A percentile compares a stretch with the other conserved stretches of the same genome.
phyloP scores from a whole-genome alignment of 2,888 invertebrate genomes.

The Lagria hirta region DNA sequence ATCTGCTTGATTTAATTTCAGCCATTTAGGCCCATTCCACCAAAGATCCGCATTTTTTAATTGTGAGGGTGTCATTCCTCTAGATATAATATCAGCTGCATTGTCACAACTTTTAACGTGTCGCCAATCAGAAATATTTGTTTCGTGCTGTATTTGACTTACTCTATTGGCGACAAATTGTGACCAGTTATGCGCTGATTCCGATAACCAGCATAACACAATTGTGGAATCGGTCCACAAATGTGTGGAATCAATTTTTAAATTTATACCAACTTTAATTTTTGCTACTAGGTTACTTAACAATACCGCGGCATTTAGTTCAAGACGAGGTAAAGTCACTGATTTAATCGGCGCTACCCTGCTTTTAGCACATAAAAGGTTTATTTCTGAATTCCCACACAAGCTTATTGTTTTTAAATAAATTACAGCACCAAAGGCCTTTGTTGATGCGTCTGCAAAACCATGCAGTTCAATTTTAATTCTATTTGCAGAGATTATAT shows the following conservation, averaged over 20 bases:
- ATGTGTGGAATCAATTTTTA: slow-evolving; percentile 9
- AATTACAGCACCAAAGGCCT: slow-evolving; percentile 26
- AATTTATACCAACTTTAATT: slow-evolving; percentile 11
- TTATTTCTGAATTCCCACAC: neutral
- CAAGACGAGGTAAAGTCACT: slow-evolving; percentile 30
- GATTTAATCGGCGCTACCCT: slow-evolving; percentile 30
- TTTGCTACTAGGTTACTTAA: slow-evolving; percentile 22
- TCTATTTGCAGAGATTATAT: too few species aligned
- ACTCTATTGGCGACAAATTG: slow-evolving; percentile 28
- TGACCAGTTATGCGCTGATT: slow-evolving; percentile 17
- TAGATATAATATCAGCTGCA: slow-evolving; percentile 25
- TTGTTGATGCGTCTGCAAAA: slow-evolving; percentile 14
- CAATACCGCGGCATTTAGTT: slow-evolving; percentile 28
- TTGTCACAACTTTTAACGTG: slow-evolving; percentile 19
- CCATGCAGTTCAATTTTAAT: slow-evolving; percentile 12
- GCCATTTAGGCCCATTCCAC: slow-evolving; percentile 15
- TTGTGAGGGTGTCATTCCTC: slow-evolving; percentile 6
- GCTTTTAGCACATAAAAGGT: slow-evolving; percentile 27
- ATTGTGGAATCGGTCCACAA: slow-evolving; percentile 35
- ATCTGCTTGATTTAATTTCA: neutral
- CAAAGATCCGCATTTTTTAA: slow-evolving; percentile 8
- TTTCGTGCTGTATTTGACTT: slow-evolving; percentile 20
- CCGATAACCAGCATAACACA: slow-evolving; percentile 28
- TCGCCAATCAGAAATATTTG: slow-evolving; percentile 10
- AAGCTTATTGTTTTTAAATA: slow-evolving; percentile 16